Percentiles rank a stretch among this genome's conserved stretches.
These are phyloP conservation scores for Tetramorium alpestre DNA, from an alignment of 1,140 invertebrate genomes.

Conservation along the genomic window DNA sequence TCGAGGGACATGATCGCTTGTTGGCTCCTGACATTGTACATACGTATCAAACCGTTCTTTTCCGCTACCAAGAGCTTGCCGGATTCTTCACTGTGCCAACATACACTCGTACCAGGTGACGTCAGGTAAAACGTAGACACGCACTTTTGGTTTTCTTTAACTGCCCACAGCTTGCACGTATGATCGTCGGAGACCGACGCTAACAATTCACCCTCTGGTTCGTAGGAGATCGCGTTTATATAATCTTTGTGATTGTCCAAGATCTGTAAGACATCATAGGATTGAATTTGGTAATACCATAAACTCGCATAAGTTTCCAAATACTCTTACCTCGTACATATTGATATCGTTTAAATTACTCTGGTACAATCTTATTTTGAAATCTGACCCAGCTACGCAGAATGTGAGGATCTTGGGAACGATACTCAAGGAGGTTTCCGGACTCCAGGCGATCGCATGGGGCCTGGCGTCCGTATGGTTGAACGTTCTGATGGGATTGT, in stretches of 20 bases:
- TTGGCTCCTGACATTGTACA: constrained; percentile 90
- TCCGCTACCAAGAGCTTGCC: constrained; percentile 91
- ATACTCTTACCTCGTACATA: constrained; percentile 81
- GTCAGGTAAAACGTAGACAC: constrained; percentile 88
- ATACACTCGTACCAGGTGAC: constrained; percentile 90
- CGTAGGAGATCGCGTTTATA: constrained; percentile 90
- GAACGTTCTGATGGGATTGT: constrained; percentile 82
- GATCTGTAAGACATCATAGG: constrained; percentile 82
- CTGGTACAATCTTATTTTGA: constrained; percentile 86
- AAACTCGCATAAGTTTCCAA: neutral
- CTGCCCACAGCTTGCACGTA: constrained; percentile 90
- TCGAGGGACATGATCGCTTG: constrained; percentile 91
- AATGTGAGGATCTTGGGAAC: constrained; percentile 88
- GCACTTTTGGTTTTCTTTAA: constrained; percentile 86
- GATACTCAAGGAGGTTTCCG: constrained; percentile 87
- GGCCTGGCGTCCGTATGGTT: constrained; percentile 85
- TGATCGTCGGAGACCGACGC: constrained; percentile 92
- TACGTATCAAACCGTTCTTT: constrained; percentile 90
- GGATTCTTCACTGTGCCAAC: constrained; percentile 90
- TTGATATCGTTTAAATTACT: constrained; percentile 86
- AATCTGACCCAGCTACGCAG: constrained; percentile 87
- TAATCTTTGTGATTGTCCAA: constrained; percentile 89
- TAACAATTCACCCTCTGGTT: constrained; percentile 89
- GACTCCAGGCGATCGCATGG: constrained; percentile 87
- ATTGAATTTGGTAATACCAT: neutral